Evolutionary conservation across 23 tunicate species (phyloP), one percentile per base, ranked within the genome.

Genomic region (Aplidium turbinatum): DNA sequence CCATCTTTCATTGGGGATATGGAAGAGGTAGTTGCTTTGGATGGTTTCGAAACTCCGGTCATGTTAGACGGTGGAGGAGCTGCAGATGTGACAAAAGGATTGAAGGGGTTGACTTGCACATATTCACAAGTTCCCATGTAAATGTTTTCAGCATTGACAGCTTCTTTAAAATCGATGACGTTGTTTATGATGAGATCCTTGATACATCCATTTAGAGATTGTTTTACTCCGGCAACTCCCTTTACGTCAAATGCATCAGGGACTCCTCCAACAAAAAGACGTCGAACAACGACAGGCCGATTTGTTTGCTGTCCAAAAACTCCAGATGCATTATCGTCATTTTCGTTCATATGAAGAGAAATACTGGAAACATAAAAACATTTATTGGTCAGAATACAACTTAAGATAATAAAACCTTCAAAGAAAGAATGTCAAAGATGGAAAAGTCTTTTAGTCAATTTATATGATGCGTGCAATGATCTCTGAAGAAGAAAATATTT

Each of bases 181-280:
- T 57, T 39, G 51, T 84, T 51, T 19, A 72, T 31, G 42, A 84
- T 45, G 11, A 84, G 29, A 35, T 78, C 85, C 25, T 80, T 28
- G 19, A 91, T 47, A 35, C 97, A 91, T 22, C 97, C 97, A 39
- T 91, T 84, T 0, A 91, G 31, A 9, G 97, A 91, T 0, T 63
- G 35, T 1, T 58, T 55, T 19, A 62, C 53, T 13, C 34, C 54
- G 4, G 69, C 68, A 38, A 78, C 61, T 16, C 46, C 33, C 11
- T 28, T 38, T 4, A 72, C 42, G 13, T 79, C 74, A 34, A 65
- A 36, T n/a, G 33, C 19, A 7, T 83, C 45, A 1, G 97, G 97
- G 1, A 91, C 23, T 5, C 97, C 97, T 19, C 97, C 97, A 30
- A 91, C 78, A 57, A 62, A 91, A 30, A 91, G 2, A 0, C 82